phyloP scores from a whole-genome alignment of 2,113 vertebrate species.

The Perca schrenkii region DNA sequence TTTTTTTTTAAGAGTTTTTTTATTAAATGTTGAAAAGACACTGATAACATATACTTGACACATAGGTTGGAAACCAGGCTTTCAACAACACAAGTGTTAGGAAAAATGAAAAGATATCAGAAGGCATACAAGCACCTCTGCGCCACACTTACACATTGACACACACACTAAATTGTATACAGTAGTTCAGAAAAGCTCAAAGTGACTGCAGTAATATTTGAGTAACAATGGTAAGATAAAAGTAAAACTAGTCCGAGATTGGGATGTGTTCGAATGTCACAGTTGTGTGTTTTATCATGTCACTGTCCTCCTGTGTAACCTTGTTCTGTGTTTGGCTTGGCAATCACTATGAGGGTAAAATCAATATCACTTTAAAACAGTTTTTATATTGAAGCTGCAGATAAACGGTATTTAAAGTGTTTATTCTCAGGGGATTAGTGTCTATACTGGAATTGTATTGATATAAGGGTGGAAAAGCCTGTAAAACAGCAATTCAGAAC shows the following conservation, averaged over 20 bases:
- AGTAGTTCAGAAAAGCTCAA: background rate
- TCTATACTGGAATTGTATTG: background rate
- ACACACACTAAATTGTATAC: background rate
- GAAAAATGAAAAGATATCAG: background rate
- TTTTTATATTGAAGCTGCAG: background rate
- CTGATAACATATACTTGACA: background rate
- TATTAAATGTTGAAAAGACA: slow-evolving; percentile 13
- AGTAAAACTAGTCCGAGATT: background rate
- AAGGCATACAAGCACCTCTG: background rate
- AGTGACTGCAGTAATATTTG: background rate
- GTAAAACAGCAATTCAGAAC: background rate
- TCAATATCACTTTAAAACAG: background rate
- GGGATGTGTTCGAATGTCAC: background rate
- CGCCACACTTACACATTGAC: background rate
- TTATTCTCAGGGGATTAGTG: background rate
- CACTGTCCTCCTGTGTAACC: slow-evolving; percentile 25
- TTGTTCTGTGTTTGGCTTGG: slow-evolving; percentile 31
- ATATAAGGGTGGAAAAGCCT: background rate
- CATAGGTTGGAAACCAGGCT: background rate
- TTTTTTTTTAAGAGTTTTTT: slow-evolving; percentile 11
- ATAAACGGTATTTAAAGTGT: background rate
- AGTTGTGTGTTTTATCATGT: background rate
- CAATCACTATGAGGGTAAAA: background rate
- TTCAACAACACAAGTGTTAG: background rate
- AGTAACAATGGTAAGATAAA: background rate